Evolutionary conservation across 2,888 invertebrate genomes (phyloP), one percentile per base, ranked within the genome.

Genomic region (Merodon equestris): DNA sequence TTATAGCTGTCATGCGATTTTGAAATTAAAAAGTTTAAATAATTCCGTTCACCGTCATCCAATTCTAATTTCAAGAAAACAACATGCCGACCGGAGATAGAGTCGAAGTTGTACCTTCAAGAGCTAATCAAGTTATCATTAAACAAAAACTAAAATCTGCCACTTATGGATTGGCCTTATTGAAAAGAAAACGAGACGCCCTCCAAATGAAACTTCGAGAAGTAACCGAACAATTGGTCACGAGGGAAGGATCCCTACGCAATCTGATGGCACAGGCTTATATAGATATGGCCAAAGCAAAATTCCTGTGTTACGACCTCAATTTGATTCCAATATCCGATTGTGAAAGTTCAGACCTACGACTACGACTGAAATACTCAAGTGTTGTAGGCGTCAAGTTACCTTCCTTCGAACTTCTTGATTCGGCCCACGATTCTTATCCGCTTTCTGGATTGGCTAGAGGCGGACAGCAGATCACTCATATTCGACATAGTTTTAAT

Each of bases 161-260:
- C 0, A 79, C 82, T n/a, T 84, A 84, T 2, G 87, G 87, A 1
- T 82, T 84, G 9, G 83, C 82, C 42, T 81, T 87, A 14, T 76
- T 87, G 0, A 86, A 85, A 15, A 83, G 86, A 0, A 87, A 86
- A 53, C 84, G 85, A 0, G 87, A 87, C 50, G 87, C 87, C 7
- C 84, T 87, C 44, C 86, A 86, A 12, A 0, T 86, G 51, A 85
- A 84, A 73, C 58, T 85, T n/a, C 81, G 85, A 0, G 85, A 86
- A 15, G 56, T 87, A 0, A 63, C 13, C 0, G 9, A 17, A 0
- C 53, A 77, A 0, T 79, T 85, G 34, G 10, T 18, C 1, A 42
- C 61, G 0, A 74, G 82, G 13, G 81, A 79, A 27, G 68, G 81
- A 0, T 0, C 13, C 0, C 66, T 84, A 9, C 81, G 83, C 9